Conservation (phyloP, 2,888 invertebrate species). For the Physocephala rufipes region DNA sequence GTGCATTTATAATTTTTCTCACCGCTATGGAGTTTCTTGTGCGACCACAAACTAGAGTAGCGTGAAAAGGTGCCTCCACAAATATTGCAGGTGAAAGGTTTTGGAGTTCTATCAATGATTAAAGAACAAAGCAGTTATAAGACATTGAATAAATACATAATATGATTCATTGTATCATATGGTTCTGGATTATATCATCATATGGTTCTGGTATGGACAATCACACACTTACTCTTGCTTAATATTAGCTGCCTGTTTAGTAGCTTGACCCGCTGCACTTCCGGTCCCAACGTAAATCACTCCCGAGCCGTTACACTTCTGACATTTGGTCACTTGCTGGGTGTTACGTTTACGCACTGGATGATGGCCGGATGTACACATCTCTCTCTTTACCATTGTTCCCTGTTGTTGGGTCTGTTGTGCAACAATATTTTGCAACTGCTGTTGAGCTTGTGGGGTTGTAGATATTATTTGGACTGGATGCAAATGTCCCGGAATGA, state of each 20-base stretch:
- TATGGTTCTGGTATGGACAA: no score
- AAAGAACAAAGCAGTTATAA: not conserved
- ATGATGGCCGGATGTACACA: slow-evolving; percentile 69
- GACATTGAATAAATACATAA: not conserved
- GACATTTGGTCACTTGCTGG: slow-evolving; percentile 83
- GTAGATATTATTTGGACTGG: slow-evolving; percentile 59
- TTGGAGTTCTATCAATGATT: slow-evolving; percentile 69
- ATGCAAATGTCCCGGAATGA: slow-evolving; percentile 62
- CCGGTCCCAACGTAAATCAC: slow-evolving; percentile 70
- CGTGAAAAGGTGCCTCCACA: slow-evolving; percentile 85
- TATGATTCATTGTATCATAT: not conserved
- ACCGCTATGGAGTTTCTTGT: slow-evolving; percentile 85
- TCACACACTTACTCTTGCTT: slow-evolving; percentile 57
- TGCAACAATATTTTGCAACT: slow-evolving; percentile 55
- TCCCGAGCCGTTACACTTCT: slow-evolving; percentile 88
- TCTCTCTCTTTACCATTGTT: slow-evolving; percentile 52
- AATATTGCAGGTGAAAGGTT: slow-evolving; percentile 89
- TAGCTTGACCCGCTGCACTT: slow-evolving; percentile 25
- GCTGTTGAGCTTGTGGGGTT: slow-evolving; percentile 55
- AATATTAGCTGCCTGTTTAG: slow-evolving; percentile 46
- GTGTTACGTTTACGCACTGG: slow-evolving; percentile 85
- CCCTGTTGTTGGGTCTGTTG: slow-evolving; percentile 49
- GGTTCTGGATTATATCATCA: not conserved
- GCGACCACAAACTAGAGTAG: slow-evolving; percentile 89
- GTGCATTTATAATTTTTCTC: slow-evolving; percentile 87